These are phyloP conservation scores for Drosophila varians DNA, from an alignment of 1,140 invertebrate species.

Conservation along the genomic window DNA sequence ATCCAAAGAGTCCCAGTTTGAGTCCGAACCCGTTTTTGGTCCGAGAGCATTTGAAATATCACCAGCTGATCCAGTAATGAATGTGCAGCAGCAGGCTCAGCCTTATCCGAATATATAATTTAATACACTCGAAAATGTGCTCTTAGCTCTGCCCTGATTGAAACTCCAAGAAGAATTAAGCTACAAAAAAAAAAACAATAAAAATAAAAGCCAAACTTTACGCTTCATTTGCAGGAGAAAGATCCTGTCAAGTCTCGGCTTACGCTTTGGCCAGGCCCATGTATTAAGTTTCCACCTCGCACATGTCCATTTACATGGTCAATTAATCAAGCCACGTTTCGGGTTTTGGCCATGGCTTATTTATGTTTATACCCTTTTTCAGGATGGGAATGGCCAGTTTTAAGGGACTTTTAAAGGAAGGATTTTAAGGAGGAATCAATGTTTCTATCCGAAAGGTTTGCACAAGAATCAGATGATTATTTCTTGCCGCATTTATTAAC, in stretches of 20 bases:
- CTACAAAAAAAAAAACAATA: conserved; percentile 20
- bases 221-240: conserved; percentile 69
- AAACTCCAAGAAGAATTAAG: conserved; percentile 22
- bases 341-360: conserved; percentile 2
- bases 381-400: no score
- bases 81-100: conserved; percentile 57
- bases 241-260: conserved; percentile 56
- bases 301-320: conserved; percentile 81
- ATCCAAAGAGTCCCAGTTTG: conserved; percentile 38
- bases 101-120: neutral
- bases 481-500: no score
- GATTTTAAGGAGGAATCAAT: no score
- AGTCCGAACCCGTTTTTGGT: conserved; percentile 47
- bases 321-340: conserved; percentile 68
- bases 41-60: conserved; percentile 65
- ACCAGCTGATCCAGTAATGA: conserved; percentile 73
- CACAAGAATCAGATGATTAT: no score
- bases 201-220: conserved; percentile 56
- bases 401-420: no score
- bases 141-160: no score
- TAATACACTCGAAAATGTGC: neutral
- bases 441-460: no score
- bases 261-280: conserved; percentile 38
- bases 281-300: conserved; percentile 77
- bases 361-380: neutral